Conservation (phyloP, 2,888 invertebrate genomes). For the Tenodera sinensis region DNA sequence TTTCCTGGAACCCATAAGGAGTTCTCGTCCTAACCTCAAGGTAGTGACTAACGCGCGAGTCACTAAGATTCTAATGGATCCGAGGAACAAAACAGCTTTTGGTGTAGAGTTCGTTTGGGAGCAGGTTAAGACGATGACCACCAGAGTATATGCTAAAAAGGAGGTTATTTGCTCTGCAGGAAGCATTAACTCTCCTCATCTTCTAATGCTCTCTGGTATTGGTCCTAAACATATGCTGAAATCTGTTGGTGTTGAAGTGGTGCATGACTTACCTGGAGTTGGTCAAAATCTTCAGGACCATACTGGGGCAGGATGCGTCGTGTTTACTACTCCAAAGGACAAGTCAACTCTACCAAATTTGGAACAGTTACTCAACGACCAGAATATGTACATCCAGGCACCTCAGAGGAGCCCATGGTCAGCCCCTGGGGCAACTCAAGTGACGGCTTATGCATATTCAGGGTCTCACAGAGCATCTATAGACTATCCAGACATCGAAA, state of each 20-base stretch:
- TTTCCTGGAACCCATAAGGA: not conserved
- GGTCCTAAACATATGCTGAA: not conserved
- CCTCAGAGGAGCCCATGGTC: not conserved
- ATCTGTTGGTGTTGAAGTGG: not conserved
- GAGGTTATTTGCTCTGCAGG: not conserved
- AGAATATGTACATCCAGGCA: not conserved
- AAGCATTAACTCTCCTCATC: not conserved
- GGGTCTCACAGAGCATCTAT: not conserved
- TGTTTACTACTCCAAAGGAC: too few relatives aligned
- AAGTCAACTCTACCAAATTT: not conserved
- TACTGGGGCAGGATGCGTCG: constrained; percentile 64
- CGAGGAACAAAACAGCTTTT: not conserved
- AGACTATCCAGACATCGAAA: constrained; percentile 78
- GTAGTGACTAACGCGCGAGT: not conserved
- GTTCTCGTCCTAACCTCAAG: not conserved
- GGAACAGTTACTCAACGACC: not conserved
- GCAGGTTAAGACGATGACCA: not conserved
- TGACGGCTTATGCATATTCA: not conserved
- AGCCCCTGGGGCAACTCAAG: not conserved
- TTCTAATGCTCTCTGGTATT: constrained; percentile 11
- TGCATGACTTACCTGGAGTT: not conserved
- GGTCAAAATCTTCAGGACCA: constrained; percentile 9
- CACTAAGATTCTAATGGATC: not conserved
- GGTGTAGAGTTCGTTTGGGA: not conserved
- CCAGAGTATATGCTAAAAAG: not conserved